Base-by-base conservation (phyloP, 2,113 vertebrate genomes). In the Synchiropus splendidus region DNA sequence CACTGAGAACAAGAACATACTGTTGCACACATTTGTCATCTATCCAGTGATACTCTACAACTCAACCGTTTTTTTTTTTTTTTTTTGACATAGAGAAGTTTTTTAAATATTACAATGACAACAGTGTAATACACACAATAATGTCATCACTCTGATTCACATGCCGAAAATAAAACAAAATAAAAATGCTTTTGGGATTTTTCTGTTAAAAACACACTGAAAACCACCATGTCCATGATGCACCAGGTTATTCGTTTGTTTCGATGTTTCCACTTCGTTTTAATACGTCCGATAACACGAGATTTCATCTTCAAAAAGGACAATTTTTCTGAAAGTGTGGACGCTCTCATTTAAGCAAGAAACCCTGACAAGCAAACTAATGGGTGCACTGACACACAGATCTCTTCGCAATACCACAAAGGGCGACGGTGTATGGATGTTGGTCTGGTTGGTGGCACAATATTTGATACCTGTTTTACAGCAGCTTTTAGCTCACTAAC, bases 21-120 rank as follows among this genome's bases (percentile, higher is more conserved):
- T 30, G 39, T 44, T 31, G 59, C 42, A 48, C 36, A 59, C 36
- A 46, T 54, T 48, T 42, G 31, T 52, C 61, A 34, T 54, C 65
- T 75, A 77, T 79, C 68, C 70, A 72, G 61, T 61, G 67, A 67
- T 61, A 75, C 31, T 37, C 58, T n/a, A n/a, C n/a, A n/a, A n/a
- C n/a, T n/a, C n/a, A n/a, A n/a, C n/a, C n/a, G n/a, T n/a, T n/a
- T n/a, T n/a, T n/a, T n/a, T n/a, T n/a, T n/a, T n/a, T n/a, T n/a
- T n/a, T n/a, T n/a, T n/a, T n/a, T n/a, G n/a, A n/a, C n/a, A n/a
- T n/a, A n/a, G n/a, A n/a, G n/a, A n/a, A n/a, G n/a, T n/a, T n/a
- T n/a, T n/a, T n/a, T n/a, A n/a, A n/a, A n/a, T n/a, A n/a, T n/a
- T n/a, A n/a, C n/a, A n/a, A 64, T 75, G 66, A 72, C 64, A 70